A percentile compares a stretch with the other conserved stretches of the same genome.
phyloP scores from a whole-genome alignment of 2,113 vertebrate genomes.

The Aspiorhynchus laticeps region DNA sequence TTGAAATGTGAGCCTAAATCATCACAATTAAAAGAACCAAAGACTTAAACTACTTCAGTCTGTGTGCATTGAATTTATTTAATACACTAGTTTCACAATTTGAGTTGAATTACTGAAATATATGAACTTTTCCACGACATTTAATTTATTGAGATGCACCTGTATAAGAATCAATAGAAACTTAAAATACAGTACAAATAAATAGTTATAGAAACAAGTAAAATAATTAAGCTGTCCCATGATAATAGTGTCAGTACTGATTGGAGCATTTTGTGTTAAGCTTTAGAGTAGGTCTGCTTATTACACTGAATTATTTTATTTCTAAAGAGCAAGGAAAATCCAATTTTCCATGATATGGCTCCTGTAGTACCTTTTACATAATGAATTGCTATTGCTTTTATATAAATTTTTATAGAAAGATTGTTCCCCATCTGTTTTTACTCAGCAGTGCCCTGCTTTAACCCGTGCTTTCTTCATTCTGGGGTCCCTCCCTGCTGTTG shows the following conservation, averaged over 20 bases:
- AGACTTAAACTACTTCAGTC: too few species aligned
- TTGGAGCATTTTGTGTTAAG: background rate
- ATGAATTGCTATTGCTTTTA: slow-evolving; percentile 10
- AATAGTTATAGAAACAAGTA: background rate
- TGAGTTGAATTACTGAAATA: too few species aligned
- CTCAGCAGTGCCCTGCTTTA: slow-evolving; percentile 8
- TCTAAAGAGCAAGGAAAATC: background rate
- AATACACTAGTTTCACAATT: too few species aligned
- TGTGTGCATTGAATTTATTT: too few species aligned
- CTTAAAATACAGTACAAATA: background rate
- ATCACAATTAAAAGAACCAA: too few species aligned
- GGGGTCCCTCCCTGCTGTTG: slow-evolving; percentile 27
- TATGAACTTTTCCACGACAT: too few species aligned
- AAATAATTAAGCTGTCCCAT: background rate
- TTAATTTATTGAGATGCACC: too few species aligned
- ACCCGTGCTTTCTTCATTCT: slow-evolving; percentile 25
- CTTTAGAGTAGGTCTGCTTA: background rate
- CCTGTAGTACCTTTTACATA: background rate
- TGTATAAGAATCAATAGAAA: background rate
- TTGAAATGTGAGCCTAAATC: too few species aligned
- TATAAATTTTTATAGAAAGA: slow-evolving; percentile 11
- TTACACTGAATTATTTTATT: background rate
- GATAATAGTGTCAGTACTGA: background rate
- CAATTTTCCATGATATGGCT: background rate
- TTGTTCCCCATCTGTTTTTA: slow-evolving; percentile 19